These are phyloP conservation scores for Mimumesa dahlbomi DNA, from an alignment of 2,888 invertebrate genomes.

Conservation along the genomic window DNA sequence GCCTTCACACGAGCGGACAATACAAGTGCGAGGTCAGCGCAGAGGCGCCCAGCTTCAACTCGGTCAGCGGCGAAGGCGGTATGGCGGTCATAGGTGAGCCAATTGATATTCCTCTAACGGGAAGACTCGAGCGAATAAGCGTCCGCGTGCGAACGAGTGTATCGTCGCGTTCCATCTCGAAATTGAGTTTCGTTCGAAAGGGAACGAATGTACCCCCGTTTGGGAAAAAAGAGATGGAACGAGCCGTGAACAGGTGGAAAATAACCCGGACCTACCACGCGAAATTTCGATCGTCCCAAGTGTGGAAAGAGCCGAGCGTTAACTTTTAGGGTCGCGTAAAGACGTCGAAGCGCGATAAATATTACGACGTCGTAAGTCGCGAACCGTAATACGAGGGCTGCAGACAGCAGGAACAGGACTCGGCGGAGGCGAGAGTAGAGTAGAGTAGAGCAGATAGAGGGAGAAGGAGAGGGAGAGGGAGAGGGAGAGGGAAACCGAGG, in stretches of 20 bases:
- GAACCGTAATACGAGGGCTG: conserved; percentile 31
- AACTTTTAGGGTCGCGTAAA: conserved; percentile 59
- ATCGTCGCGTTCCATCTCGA: no score
- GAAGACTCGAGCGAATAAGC: no score
- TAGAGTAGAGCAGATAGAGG: background rate
- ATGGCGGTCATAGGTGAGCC: conserved; percentile 82
- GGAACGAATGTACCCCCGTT: no score
- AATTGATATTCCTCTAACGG: conserved; percentile 10
- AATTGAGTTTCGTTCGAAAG: no score
- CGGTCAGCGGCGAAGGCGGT: conserved; percentile 79
- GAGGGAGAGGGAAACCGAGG: no score
- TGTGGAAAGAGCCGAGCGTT: conserved; percentile 26
- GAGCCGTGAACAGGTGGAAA: no score
- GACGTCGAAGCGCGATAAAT: conserved; percentile 65
- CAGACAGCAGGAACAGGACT: background rate
- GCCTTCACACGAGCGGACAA: conserved; percentile 78
- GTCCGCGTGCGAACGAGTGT: no score
- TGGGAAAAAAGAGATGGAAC: no score
- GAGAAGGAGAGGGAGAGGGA: no score
- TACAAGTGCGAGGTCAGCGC: conserved; percentile 82
- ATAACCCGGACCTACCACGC: no score
- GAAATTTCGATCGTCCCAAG: background rate
- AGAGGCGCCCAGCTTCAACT: conserved; percentile 81
- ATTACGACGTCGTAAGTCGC: conserved; percentile 65
- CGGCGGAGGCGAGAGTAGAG: conserved; percentile 9